A percentile compares a stretch with the other conserved stretches of the same genome.
phyloP scores from a whole-genome alignment of 1,140 invertebrate species.

The Drosophila azteca region DNA sequence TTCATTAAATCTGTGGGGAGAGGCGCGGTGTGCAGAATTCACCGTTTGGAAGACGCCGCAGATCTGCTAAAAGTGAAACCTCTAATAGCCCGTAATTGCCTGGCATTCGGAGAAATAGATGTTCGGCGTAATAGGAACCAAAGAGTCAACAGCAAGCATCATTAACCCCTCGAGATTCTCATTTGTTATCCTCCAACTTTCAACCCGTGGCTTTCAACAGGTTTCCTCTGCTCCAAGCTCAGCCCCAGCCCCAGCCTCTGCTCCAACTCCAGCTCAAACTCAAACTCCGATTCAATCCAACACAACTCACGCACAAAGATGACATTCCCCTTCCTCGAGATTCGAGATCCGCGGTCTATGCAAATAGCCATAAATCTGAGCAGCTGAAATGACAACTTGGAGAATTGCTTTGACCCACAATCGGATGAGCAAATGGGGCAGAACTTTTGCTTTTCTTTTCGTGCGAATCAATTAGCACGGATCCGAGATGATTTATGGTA shows the following conservation, averaged over 20 bases:
- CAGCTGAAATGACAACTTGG: conserved; percentile 40
- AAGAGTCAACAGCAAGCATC: conserved; percentile 25
- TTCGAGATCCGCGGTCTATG: conserved; percentile 40
- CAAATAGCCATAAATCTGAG: conserved; percentile 60
- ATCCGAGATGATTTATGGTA: conserved; percentile 64
- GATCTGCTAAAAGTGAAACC: conserved; percentile 66
- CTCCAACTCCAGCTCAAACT: conserved; percentile 28
- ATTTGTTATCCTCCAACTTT: conserved; percentile 53
- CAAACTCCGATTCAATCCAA: conserved; percentile 14
- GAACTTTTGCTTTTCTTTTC: conserved; percentile 70
- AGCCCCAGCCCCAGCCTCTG: no score
- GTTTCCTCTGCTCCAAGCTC: conserved; percentile 21
- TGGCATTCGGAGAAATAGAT: conserved; percentile 35
- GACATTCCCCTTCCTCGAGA: conserved; percentile 41
- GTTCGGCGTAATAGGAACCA: conserved; percentile 27
- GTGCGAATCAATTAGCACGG: conserved; percentile 49
- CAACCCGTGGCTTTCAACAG: conserved; percentile 37
- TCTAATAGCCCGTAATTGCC: conserved; percentile 60
- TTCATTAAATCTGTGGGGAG: conserved; percentile 28
- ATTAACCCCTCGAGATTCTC: conserved; percentile 59
- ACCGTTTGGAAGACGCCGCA: conserved; percentile 18
- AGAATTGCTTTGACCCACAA: conserved; percentile 69
- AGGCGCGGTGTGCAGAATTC: conserved; percentile 18
- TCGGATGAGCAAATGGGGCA: conserved; percentile 21
- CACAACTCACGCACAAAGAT: conserved; percentile 50